phyloP scores from a whole-genome alignment of 2,797 vertebrate species.

The Fistularia commersonii region DNA sequence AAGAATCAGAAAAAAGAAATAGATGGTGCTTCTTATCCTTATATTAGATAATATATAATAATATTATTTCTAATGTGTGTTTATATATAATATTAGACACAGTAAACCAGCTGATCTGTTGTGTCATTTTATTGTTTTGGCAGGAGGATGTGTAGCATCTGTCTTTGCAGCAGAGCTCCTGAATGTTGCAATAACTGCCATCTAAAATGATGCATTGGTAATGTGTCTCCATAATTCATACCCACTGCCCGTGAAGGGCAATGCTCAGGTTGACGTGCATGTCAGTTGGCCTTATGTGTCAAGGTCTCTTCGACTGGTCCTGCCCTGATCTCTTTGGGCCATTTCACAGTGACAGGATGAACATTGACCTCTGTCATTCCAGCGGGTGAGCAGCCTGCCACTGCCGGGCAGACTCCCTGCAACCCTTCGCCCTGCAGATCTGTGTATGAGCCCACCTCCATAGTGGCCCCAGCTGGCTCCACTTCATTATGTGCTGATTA shows the following conservation, averaged over 20 bases:
- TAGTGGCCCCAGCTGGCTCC: constrained; percentile 51
- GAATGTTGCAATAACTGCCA: constrained; percentile 25
- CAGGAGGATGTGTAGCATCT: constrained; percentile 20
- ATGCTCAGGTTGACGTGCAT: constrained; percentile 40
- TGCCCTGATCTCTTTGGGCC: constrained; percentile 53
- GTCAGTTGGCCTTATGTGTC: constrained; percentile 60
- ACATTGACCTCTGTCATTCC: constrained; percentile 64
- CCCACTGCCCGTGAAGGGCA: constrained; percentile 60
- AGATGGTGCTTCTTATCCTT: not conserved
- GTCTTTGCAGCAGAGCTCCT: constrained; percentile 25
- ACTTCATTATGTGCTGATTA: constrained; percentile 65
- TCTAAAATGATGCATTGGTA: constrained; percentile 30
- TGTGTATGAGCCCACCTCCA: constrained; percentile 35
- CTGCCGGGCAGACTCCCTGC: constrained; percentile 37
- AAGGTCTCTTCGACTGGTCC: constrained; percentile 49
- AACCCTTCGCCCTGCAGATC: constrained; percentile 35
- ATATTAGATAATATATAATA: too few species aligned
- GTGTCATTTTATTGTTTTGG: too few species aligned
- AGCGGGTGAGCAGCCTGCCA: constrained; percentile 50
- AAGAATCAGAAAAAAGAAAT: not conserved
- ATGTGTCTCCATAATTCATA: constrained; percentile 38
- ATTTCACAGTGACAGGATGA: constrained; percentile 62
- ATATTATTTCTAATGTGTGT: too few species aligned
- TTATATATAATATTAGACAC: too few species aligned
- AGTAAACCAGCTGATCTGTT: too few species aligned